These are phyloP conservation scores for Colinus virginianus DNA, from an alignment of 2,113 vertebrate species.

Conservation along the genomic window DNA sequence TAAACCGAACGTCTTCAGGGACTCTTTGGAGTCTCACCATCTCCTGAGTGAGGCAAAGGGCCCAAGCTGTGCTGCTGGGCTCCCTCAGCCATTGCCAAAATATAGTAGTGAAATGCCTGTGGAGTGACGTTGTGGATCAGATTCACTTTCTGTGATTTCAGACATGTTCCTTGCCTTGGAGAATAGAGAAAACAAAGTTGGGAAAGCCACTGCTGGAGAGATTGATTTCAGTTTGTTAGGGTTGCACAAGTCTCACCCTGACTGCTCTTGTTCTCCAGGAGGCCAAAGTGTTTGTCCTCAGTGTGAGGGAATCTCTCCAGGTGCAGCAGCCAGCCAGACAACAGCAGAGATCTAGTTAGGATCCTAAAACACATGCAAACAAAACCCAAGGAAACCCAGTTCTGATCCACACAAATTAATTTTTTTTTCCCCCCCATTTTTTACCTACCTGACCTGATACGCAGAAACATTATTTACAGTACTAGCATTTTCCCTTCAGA, in stretches of 20 bases:
- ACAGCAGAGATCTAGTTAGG: neutral
- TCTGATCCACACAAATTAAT: neutral
- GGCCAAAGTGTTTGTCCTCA: slow-evolving; percentile 30
- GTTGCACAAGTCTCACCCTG: slow-evolving; percentile 14
- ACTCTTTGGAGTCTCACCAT: neutral
- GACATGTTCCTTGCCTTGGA: neutral
- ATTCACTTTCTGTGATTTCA: neutral
- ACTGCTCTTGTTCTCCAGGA: slow-evolving; percentile 22
- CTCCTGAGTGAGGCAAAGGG: neutral
- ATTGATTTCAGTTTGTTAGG: slow-evolving; percentile 32
- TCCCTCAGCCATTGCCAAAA: neutral
- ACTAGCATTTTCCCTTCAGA: neutral
- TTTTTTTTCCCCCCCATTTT: neutral
- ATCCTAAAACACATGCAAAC: neutral
- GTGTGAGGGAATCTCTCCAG: neutral
- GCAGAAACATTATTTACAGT: neutral
- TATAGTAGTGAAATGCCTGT: neutral
- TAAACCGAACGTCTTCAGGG: neutral
- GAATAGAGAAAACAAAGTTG: neutral
- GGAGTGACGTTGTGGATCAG: neutral
- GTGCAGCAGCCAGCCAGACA: neutral
- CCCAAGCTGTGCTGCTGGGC: neutral
- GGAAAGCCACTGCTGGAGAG: slow-evolving; percentile 23
- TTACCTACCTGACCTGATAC: neutral
- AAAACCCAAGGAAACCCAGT: neutral